phyloP scores from a whole-genome alignment of 2,113 vertebrate genomes.

The Aspidoscelis tigris region DNA sequence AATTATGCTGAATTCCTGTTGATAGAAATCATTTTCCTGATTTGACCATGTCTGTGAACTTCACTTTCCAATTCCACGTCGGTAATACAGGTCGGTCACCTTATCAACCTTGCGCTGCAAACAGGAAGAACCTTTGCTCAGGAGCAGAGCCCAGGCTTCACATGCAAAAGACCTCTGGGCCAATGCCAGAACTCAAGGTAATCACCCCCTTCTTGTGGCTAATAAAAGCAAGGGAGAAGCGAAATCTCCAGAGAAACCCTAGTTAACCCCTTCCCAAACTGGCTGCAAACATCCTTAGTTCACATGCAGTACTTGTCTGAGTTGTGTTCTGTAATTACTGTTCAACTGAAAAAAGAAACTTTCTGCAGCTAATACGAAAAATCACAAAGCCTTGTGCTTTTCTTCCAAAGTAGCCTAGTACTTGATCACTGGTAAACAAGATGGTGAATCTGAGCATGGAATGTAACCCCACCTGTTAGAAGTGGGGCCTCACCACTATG shows the following conservation, averaged over 20 bases:
- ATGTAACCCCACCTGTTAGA: not conserved
- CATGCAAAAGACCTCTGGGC: not conserved
- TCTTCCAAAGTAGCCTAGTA: not conserved
- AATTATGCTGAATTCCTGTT: not conserved
- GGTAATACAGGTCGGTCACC: not conserved
- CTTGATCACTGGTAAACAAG: not conserved
- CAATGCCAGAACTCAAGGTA: no score
- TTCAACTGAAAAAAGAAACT: no score
- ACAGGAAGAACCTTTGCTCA: not conserved
- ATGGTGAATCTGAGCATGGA: not conserved
- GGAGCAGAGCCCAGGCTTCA: not conserved
- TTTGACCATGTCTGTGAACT: no score
- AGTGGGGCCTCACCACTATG: not conserved
- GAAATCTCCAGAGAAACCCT: not conserved
- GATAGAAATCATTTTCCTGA: not conserved
- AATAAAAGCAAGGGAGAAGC: not conserved
- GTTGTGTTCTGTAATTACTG: not conserved
- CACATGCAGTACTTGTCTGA: not conserved
- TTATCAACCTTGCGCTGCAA: not conserved
- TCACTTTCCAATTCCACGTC: no score
- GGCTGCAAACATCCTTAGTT: not conserved
- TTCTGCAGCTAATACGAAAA: no score
- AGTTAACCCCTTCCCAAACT: not conserved
- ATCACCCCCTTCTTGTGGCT: not conserved
- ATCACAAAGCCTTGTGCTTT: no score